Conservation (phyloP, 2,797 vertebrate species). For the Geotrypetes seraphini region DNA sequence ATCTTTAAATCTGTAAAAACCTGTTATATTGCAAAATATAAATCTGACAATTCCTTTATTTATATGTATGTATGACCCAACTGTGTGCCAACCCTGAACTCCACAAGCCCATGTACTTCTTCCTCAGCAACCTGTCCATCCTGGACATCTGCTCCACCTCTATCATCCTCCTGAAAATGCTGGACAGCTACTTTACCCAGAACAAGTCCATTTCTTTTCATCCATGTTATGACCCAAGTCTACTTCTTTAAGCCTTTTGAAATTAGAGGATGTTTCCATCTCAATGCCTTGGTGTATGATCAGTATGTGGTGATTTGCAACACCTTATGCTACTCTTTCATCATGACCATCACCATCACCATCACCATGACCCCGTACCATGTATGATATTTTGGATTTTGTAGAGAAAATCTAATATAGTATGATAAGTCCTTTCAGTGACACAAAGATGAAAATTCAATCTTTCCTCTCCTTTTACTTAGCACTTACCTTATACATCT, state of each 20-base stretch:
- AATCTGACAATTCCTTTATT: too few relatives aligned
- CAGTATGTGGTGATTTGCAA: slow-evolving; percentile 16
- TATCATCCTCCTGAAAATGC: slow-evolving; percentile 6
- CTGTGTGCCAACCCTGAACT: neutral
- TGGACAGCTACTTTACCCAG: slow-evolving; percentile 9
- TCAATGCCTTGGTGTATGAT: slow-evolving; percentile 18
- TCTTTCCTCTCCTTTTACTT: too few relatives aligned
- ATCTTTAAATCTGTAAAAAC: too few relatives aligned
- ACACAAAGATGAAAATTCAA: too few relatives aligned
- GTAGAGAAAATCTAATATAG: too few relatives aligned
- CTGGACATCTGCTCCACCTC: slow-evolving; percentile 10
- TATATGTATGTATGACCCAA: too few relatives aligned
- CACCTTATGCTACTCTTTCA: slow-evolving; percentile 9
- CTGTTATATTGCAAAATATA: too few relatives aligned
- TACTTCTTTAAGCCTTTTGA: slow-evolving; percentile 27
- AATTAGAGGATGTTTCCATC: slow-evolving; percentile 11
- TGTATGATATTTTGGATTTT: too few relatives aligned
- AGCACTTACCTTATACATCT: too few relatives aligned
- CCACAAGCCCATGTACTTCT: slow-evolving; percentile 11
- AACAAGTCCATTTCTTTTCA: slow-evolving; percentile 16
- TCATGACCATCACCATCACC: too few relatives aligned
- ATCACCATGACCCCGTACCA: too few relatives aligned
- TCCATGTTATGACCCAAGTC: slow-evolving; percentile 25
- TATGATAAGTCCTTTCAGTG: too few relatives aligned
- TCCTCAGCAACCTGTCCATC: slow-evolving; percentile 9